Conservation (phyloP, 1,140 invertebrate genomes). For the Ptiloglossa arizonensis region DNA sequence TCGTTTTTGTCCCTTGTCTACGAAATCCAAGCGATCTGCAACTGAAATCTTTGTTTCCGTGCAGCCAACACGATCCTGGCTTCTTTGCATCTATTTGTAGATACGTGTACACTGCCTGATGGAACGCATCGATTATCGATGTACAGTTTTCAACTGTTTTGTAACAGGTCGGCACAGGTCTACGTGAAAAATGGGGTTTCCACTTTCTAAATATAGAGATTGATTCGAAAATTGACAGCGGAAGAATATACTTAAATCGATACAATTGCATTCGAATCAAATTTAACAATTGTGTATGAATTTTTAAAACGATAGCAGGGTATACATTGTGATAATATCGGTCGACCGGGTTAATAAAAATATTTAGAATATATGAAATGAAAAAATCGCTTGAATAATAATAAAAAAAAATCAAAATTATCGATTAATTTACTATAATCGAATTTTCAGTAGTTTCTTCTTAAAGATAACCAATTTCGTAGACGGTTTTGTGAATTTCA, state of each 20-base stretch:
- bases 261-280: too few relatives aligned
- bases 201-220: background rate
- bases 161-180: background rate
- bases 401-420: too few relatives aligned
- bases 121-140: conserved; percentile 29
- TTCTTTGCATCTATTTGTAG: conserved; percentile 6
- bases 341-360: too few relatives aligned
- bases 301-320: too few relatives aligned
- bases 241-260: too few relatives aligned
- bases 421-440: too few relatives aligned
- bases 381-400: too few relatives aligned
- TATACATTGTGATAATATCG: too few relatives aligned
- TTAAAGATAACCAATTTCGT: background rate
- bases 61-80: background rate
- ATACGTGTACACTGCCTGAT: background rate
- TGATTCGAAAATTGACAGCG: background rate
- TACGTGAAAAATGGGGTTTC: background rate
- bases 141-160: conserved; percentile 16
- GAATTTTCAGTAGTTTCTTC: too few relatives aligned
- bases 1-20: background rate
- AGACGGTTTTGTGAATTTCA: background rate
- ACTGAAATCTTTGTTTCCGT: background rate
- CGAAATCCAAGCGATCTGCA: conserved; percentile 22
- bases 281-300: too few relatives aligned
- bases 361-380: background rate